Evolutionary conservation across 2,113 vertebrate genomes (phyloP), one percentile per base, ranked within the genome.

Genomic region (Pachypanchax playfairii): DNA sequence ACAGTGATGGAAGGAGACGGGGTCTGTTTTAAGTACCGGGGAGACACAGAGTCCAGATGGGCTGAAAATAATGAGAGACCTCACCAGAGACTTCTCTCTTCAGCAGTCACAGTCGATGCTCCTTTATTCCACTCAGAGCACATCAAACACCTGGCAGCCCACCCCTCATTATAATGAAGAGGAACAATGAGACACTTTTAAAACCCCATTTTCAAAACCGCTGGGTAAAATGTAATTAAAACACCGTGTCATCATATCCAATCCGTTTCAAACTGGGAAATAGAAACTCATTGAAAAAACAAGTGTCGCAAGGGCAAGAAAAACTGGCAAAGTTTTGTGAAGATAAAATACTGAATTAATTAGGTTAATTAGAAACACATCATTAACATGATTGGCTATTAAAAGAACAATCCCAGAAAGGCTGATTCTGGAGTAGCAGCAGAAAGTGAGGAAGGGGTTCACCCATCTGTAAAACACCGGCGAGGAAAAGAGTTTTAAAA

Each of bases 31-130:
- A 87, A 83, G 80, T 41, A 87, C 47, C 51, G 48, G 64, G 65
- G 53, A 79, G 33, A 38, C 46, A 65, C 8, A 20, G 42, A 57
- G 41, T 75, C 74, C 71, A 89, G 85, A 88, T 81, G 81, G 75
- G 85, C 73, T 77, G 62, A 65, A 78, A 88, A 83, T 85, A 79
- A 86, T 74, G 70, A 87, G 65, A 56, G 86, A 87, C 73, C 59
- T 72, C 57, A 47, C 41, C 38, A 65, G 67, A 91, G 65, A 83
- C 73, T 79, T 65, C 70, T 50, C 59, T 49, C 79, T 69, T 76
- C 86, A 85, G 78, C 84, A 60, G 73, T 69, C 35, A 48, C 88
- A 86, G 87, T 86, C 73, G 68, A 54, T 78, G 54, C 59, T 83
- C 62, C 62, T 64, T 61, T 21, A 43, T 26, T 75, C 25, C 74